Base-by-base conservation (phyloP, 2,113 vertebrate genomes). In the Poeciliopsis prolifica region DNA sequence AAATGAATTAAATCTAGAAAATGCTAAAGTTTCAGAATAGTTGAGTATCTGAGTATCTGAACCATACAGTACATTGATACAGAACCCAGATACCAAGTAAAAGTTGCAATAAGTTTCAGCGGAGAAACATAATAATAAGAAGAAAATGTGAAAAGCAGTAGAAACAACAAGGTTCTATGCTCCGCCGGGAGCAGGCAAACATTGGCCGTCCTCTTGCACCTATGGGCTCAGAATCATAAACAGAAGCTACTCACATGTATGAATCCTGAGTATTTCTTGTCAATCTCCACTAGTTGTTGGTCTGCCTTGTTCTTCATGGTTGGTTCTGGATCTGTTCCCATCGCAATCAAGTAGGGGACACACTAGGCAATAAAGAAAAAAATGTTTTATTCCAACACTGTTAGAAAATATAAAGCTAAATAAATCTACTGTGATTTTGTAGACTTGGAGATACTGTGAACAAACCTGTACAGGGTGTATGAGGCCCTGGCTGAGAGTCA, bases 211-310 rank as follows among this genome's bases (percentile, higher is more conserved):
- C 35, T 2, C 35, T 37, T 3, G 35, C 35, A 11, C 35, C 2
- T 37, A 10, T 0, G 2, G 10, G 35, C 2, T 37, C 9, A 9
- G 35, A 37, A 10, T 9, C 10, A 44, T 15, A 82, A 76, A 5
- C 40, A 63, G 7, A 1, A 35, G 35, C 1, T 22, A 96, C 98
- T 95, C 92, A 99, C 98, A 26, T 99, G 98, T 92, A 99, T 98
- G 91, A 99, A 99, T 78, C 98, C 98, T 58, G 95, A 95, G 85
- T 99, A 99, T 87, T 99, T 99, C 95, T 99, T 99, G 91, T 99
- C 98, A 72, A 99, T 99, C 90, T 99, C 98, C 91, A 97, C 96
- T 90, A 99, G 93, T 44, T 99, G 98, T 44, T 98, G 97, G 91
- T 99, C 98, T 5, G 98, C 94, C 90, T 99, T 99, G 68, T 99